phyloP scores from a whole-genome alignment of 2,113 vertebrate species.

The Egretta garzetta region DNA sequence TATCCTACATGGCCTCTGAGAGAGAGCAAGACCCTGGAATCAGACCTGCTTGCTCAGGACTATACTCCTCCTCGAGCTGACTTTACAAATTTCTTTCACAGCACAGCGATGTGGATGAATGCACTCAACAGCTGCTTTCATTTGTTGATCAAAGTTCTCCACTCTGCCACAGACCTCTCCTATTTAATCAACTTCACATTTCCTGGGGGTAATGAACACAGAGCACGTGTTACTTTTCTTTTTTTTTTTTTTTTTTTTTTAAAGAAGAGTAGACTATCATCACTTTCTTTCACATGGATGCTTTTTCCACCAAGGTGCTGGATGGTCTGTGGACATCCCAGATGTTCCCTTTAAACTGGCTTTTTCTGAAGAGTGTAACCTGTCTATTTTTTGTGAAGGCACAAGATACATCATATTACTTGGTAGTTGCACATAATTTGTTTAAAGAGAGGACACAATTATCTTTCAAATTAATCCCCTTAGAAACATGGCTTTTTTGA shows the following conservation, averaged over 20 bases:
- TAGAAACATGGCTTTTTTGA: neutral
- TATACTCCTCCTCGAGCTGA: neutral
- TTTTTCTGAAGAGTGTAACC: neutral
- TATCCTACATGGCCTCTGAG: neutral
- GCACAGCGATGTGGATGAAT: neutral
- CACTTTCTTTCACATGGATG: neutral
- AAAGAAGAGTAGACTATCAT: neutral
- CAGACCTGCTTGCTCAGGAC: neutral
- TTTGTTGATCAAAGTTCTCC: conserved; percentile 14
- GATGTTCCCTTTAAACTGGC: neutral
- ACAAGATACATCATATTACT: neutral
- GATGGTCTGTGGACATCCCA: neutral
- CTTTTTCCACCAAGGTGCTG: neutral
- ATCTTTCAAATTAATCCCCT: neutral
- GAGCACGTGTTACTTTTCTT: accelerated
- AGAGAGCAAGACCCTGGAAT: neutral
- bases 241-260: neutral
- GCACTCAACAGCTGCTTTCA: neutral
- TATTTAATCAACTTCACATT: conserved; percentile 14
- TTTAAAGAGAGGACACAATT: neutral
- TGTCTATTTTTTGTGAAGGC: neutral
- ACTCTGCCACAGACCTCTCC: neutral
- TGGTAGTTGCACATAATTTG: neutral
- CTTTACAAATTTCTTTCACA: neutral
- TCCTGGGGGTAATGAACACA: neutral